A percentile compares a stretch with the other conserved stretches of the same genome.
Conservation (phyloP, 1,140 invertebrate species). For the Nebria ingens region DNA sequence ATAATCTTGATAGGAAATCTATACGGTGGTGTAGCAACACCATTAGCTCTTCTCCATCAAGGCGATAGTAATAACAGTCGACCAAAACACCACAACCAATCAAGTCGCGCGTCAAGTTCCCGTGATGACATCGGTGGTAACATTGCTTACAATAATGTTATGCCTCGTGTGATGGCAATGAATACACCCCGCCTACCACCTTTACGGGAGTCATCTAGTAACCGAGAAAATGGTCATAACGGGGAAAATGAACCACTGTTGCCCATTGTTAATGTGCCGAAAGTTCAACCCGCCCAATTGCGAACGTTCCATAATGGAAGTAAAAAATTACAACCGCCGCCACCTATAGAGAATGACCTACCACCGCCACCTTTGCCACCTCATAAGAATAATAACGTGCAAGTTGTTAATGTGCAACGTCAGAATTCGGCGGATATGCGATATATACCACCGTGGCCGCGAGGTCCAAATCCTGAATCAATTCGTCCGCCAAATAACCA, state of each 20-base stretch:
- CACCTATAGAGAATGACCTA: conserved; percentile 28
- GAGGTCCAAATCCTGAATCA: conserved; percentile 38
- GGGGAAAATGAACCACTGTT: conserved; percentile 57
- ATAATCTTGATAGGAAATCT: conserved; percentile 34
- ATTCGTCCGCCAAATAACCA: conserved; percentile 12
- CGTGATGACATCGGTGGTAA: conserved; percentile 26
- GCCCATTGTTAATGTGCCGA: conserved; percentile 41
- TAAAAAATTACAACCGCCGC: conserved; percentile 31
- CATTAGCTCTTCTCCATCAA: conserved; percentile 52
- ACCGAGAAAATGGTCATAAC: conserved; percentile 34
- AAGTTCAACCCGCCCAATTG: conserved; percentile 26
- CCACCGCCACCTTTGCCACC: conserved; percentile 43
- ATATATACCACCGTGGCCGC: conserved; percentile 44
- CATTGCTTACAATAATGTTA: conserved; percentile 10
- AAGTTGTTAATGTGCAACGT: conserved; percentile 25
- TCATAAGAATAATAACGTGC: conserved; percentile 36
- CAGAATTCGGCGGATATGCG: conserved; percentile 27
- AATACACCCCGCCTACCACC: conserved; percentile 29
- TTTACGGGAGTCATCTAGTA: conserved; percentile 25
- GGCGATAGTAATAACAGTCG: conserved; percentile 30
- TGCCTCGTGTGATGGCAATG: neutral
- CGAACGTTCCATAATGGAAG: conserved; percentile 32
- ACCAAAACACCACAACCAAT: conserved; percentile 23
- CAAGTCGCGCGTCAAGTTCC: conserved; percentile 24
- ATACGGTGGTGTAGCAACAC: conserved; percentile 58